Conservation (phyloP, 2,113 vertebrate species). For the Chaetorhynchus papuensis region DNA sequence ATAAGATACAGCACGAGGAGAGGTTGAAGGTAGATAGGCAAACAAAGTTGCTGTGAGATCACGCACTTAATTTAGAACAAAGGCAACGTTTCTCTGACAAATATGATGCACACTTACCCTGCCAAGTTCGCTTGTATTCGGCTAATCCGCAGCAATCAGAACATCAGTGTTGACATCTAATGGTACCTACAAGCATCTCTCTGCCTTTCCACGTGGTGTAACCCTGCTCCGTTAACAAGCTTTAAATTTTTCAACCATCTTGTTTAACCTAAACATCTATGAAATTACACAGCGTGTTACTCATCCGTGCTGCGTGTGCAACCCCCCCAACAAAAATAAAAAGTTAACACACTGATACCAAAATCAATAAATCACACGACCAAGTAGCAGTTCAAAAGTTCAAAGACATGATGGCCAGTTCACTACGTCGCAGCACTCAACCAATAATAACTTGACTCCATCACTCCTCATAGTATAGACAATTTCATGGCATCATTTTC, state of each 20-base stretch:
- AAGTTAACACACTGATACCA: conserved; percentile 69
- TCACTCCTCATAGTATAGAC: conserved; percentile 77
- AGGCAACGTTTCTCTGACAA: background rate
- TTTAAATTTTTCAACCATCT: conserved; percentile 63
- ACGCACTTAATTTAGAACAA: background rate
- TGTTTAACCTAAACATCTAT: conserved; percentile 63
- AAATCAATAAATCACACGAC: conserved; percentile 80
- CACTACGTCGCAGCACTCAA: conserved; percentile 71
- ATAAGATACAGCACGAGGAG: background rate
- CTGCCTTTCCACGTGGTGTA: background rate
- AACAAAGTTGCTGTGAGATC: conserved; percentile 28
- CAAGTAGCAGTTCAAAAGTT: conserved; percentile 85
- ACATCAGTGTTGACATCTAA: conserved; percentile 47
- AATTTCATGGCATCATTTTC: conserved; percentile 81
- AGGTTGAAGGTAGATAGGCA: background rate
- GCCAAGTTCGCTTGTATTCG: background rate
- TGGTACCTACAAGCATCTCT: conserved; percentile 52
- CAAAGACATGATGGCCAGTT: conserved; percentile 83
- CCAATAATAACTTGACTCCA: conserved; percentile 79
- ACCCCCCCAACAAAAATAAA: conserved; percentile 35
- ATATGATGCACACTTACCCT: background rate
- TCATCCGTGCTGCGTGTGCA: conserved; percentile 25
- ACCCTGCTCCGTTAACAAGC: conserved; percentile 45
- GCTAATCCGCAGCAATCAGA: conserved; percentile 2
- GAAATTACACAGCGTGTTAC: conserved; percentile 26